phyloP scores from a whole-genome alignment of 2,888 invertebrate genomes.

The Eucera pruinosa region DNA sequence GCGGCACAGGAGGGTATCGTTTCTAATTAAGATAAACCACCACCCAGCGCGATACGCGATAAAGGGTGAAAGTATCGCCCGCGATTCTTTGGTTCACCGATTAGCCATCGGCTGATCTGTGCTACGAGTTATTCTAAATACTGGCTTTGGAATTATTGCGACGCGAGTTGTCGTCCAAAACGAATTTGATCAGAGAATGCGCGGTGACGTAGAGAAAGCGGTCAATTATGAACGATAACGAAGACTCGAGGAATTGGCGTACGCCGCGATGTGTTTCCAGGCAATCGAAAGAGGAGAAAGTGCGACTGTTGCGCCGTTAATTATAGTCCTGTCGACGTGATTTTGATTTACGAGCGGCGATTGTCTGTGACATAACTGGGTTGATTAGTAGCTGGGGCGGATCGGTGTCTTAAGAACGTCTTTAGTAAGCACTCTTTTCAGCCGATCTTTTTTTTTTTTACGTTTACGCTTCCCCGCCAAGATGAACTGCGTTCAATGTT shows the following conservation, averaged over 20 bases:
- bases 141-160: too few species aligned
- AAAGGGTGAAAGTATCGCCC: slow-evolving; percentile 52
- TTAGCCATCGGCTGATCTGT: not conserved
- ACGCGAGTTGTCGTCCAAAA: not conserved
- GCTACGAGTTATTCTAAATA: too few species aligned
- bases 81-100: slow-evolving; percentile 33
- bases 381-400: slow-evolving; percentile 47
- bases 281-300: slow-evolving; percentile 31
- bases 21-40: slow-evolving; percentile 64
- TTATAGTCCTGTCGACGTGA: slow-evolving; percentile 18
- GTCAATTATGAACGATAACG: slow-evolving; percentile 18
- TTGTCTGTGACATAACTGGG: slow-evolving; percentile 57
- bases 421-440: not conserved
- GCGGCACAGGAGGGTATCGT: slow-evolving; percentile 55
- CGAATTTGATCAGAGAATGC: slow-evolving; percentile 9
- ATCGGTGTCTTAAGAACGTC: slow-evolving; percentile 19
- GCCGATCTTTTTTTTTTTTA: not conserved
- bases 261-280: not conserved
- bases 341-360: slow-evolving; percentile 60
- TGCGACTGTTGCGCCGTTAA: slow-evolving; percentile 36
- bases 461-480: too few species aligned
- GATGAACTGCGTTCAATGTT: too few species aligned
- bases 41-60: slow-evolving; percentile 37
- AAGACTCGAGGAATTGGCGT: slow-evolving; percentile 7
- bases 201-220: slow-evolving; percentile 44